A percentile compares a stretch with the other conserved stretches of the same genome.
Conservation (phyloP, 2,888 invertebrate species). For the Ecdyonurus torrentis region DNA sequence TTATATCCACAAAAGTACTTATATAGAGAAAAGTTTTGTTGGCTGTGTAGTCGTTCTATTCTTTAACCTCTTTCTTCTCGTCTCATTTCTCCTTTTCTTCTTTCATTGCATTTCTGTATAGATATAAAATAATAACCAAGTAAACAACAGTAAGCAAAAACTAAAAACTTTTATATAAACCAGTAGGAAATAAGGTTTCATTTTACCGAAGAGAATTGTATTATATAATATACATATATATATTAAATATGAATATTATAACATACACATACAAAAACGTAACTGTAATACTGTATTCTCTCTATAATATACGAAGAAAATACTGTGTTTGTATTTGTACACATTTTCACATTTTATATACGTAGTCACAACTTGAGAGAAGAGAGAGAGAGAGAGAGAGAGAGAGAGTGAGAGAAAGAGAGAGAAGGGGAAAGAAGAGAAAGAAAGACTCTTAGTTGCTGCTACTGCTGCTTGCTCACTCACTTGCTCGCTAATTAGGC, state of each 20-base stretch:
- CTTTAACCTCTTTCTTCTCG: no score
- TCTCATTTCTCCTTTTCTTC: no score
- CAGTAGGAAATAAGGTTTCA: neutral
- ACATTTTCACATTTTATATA: neutral
- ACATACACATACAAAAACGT: neutral
- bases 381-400: no score
- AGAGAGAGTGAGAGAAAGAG: no score
- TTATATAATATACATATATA: neutral
- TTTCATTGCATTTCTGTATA: no score
- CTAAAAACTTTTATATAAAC: neutral
- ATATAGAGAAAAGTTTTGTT: no score
- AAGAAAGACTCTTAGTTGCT: no score
- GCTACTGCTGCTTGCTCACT: neutral
- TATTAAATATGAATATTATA: neutral
- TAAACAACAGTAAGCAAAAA: neutral
- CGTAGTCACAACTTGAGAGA: no score
- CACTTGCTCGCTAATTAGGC: neutral
- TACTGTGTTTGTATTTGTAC: neutral
- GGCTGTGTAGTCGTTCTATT: no score
- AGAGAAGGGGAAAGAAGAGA: no score
- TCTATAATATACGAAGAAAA: neutral
- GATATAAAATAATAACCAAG: no score
- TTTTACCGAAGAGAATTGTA: neutral
- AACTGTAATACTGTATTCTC: neutral
- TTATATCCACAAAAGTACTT: no score